phyloP scores from a whole-genome alignment of 2,113 vertebrate species.

The Gymnobelideus leadbeateri region DNA sequence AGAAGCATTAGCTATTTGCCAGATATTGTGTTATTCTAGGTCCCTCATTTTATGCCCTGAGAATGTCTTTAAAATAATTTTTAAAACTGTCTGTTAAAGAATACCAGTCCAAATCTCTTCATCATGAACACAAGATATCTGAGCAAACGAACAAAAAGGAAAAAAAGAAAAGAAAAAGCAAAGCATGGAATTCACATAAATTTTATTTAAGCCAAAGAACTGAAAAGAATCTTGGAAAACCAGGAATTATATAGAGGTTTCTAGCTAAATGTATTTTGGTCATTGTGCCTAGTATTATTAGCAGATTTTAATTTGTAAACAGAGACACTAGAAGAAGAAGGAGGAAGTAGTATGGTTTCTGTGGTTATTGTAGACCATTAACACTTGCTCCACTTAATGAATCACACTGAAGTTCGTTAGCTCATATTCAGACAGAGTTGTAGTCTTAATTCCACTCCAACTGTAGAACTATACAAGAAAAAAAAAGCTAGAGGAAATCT shows the following conservation, averaged over 20 bases:
- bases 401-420: slow-evolving; percentile 22
- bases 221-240: neutral
- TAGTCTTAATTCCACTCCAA: slow-evolving; percentile 6
- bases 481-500: neutral
- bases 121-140: neutral
- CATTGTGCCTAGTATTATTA: neutral
- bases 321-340: neutral
- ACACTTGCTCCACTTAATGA: slow-evolving; percentile 34
- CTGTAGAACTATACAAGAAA: neutral
- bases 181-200: neutral
- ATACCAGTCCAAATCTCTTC: neutral
- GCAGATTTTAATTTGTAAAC: neutral
- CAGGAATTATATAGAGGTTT: neutral
- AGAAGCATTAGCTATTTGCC: neutral
- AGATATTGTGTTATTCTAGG: neutral
- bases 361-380: neutral
- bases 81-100: neutral
- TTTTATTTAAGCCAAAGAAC: neutral
- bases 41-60: neutral
- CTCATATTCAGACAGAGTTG: neutral
- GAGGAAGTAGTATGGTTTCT: neutral
- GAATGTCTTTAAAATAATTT: neutral
- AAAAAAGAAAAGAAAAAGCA: neutral
- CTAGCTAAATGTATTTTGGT: neutral
- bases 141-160: neutral